Evolutionary conservation across 2,797 vertebrate genomes (phyloP).

Genomic region (Crenuchus spilurus): DNA sequence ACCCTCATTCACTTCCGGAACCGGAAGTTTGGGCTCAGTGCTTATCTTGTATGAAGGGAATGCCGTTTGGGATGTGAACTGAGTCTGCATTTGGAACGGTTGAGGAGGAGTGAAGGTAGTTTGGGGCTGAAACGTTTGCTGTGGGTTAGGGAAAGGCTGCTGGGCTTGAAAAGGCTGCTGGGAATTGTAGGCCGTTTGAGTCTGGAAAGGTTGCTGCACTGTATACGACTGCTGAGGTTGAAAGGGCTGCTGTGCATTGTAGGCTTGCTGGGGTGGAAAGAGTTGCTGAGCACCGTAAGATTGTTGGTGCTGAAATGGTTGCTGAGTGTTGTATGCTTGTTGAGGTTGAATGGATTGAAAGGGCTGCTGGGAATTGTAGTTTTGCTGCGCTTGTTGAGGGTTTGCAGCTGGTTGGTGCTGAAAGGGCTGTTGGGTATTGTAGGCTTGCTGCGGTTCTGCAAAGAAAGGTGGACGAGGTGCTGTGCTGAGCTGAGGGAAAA

Average conservation of each 20-base stretch:
- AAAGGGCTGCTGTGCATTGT: conserved; percentile 64
- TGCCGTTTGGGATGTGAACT: conserved; percentile 69
- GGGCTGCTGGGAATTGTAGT: conserved; percentile 66
- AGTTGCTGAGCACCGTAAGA: conserved; percentile 66
- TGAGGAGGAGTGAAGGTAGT: conserved; percentile 58
- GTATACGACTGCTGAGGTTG: conserved; percentile 56
- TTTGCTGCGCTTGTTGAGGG: conserved; percentile 65
- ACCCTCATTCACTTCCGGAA: conserved; percentile 67
- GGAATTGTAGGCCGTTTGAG: conserved; percentile 69
- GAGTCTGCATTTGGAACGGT: conserved; percentile 72
- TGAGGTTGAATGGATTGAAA: conserved; percentile 72
- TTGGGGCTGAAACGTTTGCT: conserved; percentile 57
- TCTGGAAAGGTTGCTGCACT: conserved; percentile 47
- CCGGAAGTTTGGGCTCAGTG: conserved; percentile 67
- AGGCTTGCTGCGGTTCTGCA: conserved; percentile 64
- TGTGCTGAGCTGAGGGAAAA: conserved; percentile 77
- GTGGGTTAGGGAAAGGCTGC: conserved; percentile 53
- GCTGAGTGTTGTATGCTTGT: conserved; percentile 53
- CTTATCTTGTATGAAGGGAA: conserved; percentile 70
- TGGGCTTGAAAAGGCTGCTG: conserved; percentile 71
- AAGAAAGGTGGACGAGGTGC: conserved; percentile 73
- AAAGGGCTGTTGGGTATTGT: conserved; percentile 67
- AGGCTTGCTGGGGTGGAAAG: conserved; percentile 65
- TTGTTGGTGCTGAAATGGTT: conserved; percentile 69
- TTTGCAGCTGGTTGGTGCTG: conserved; percentile 65